Conservation (phyloP, 1,140 invertebrate genomes). For the Chionoecetes opilio region DNA sequence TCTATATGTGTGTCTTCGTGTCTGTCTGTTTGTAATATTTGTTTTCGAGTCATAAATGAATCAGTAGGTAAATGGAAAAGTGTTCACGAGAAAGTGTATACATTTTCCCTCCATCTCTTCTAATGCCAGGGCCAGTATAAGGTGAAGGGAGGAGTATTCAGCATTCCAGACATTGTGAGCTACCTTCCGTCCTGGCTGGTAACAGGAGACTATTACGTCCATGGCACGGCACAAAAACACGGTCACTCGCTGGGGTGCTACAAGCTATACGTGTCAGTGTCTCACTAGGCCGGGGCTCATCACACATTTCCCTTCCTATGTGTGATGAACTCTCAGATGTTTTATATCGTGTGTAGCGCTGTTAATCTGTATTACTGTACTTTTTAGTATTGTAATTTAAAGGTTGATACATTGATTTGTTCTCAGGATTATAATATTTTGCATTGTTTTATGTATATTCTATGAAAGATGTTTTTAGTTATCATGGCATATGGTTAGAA, state of each 20-base stretch:
- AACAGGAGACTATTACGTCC: slow-evolving; percentile 56
- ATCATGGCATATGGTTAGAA: background rate
- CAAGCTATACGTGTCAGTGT: slow-evolving; percentile 36
- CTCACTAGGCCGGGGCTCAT: background rate
- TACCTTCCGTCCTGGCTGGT: slow-evolving; percentile 45
- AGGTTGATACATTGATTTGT: slow-evolving; percentile 12
- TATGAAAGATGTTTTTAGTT: background rate
- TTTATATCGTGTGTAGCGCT: background rate
- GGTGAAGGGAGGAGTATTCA: slow-evolving; percentile 44
- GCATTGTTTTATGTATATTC: background rate
- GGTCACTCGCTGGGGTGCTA: slow-evolving; percentile 51
- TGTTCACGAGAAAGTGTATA: too few relatives aligned
- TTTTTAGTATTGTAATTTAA: background rate
- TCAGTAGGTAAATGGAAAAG: too few relatives aligned
- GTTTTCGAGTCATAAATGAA: too few relatives aligned
- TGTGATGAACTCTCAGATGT: background rate
- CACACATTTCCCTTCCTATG: background rate
- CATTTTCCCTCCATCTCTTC: background rate
- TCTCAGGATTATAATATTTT: background rate
- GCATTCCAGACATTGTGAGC: slow-evolving; percentile 25
- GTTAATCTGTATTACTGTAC: background rate
- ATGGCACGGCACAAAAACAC: slow-evolving; percentile 6
- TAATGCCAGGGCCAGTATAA: slow-evolving; percentile 54
- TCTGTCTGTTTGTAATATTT: too few relatives aligned
- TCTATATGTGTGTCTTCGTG: too few relatives aligned